A percentile compares a stretch with the other conserved stretches of the same genome.
phyloP scores from a whole-genome alignment of 1,140 invertebrate genomes.

The Lepidurus packardi region DNA sequence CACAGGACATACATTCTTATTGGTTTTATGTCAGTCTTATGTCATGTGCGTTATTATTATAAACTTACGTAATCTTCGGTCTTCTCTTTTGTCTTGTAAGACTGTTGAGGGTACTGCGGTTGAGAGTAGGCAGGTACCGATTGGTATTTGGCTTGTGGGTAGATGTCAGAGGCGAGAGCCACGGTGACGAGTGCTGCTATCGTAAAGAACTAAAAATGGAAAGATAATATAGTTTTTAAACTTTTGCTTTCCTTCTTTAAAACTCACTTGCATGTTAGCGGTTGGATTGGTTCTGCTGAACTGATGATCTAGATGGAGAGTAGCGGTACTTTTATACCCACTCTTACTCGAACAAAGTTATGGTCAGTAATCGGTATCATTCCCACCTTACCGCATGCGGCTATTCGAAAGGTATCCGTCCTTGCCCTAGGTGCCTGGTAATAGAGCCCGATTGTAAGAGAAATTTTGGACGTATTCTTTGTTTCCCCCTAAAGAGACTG shows the following conservation, averaged over 20 bases:
- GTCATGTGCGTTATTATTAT: not conserved
- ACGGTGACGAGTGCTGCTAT: not conserved
- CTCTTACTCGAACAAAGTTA: not conserved
- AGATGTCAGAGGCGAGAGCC: not conserved
- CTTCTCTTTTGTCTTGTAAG: not conserved
- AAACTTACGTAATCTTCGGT: not conserved
- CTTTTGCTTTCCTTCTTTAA: not conserved
- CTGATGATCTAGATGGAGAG: not conserved
- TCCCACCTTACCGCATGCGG: not conserved
- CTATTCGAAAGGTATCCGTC: not conserved
- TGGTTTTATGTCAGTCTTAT: too few relatives aligned
- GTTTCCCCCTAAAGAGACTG: too few relatives aligned
- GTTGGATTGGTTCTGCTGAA: not conserved
- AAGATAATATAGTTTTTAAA: not conserved
- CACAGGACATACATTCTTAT: too few relatives aligned
- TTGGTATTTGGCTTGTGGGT: not conserved
- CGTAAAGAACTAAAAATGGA: slow-evolving; percentile 4
- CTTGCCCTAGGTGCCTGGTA: too few relatives aligned
- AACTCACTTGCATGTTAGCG: not conserved
- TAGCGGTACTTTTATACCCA: not conserved
- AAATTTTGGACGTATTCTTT: too few relatives aligned
- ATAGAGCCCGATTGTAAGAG: not conserved
- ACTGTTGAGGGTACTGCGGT: not conserved
- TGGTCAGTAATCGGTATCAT: not conserved
- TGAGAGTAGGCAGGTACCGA: not conserved